Conservation (phyloP, 2,888 invertebrate genomes). For the Ectemnius cavifrons region DNA sequence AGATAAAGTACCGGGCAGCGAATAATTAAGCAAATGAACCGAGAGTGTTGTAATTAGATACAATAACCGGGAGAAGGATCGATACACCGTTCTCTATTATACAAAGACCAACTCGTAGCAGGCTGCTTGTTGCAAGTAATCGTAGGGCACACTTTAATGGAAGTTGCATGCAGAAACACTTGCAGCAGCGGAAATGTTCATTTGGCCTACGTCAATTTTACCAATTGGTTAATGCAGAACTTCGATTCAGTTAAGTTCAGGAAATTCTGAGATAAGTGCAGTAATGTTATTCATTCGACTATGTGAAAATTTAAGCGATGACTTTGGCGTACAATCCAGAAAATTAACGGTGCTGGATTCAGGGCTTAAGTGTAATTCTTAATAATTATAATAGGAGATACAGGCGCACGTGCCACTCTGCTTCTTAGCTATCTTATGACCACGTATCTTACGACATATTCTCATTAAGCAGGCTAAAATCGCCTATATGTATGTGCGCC, state of each 20-base stretch:
- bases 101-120: conserved; percentile 29
- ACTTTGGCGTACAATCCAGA: conserved; percentile 20
- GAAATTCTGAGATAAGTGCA: too few species aligned
- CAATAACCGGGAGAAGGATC: conserved; percentile 30
- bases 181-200: conserved; percentile 49
- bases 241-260: too few species aligned
- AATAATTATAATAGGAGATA: background rate
- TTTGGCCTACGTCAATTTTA: conserved; percentile 22
- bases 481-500: background rate
- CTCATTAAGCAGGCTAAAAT: background rate
- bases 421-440: background rate
- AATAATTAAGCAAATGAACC: conserved; percentile 59
- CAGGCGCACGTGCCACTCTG: background rate
- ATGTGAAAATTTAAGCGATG: too few species aligned
- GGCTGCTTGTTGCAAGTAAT: conserved; percentile 44
- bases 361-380: conserved; percentile 22
- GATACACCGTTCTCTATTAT: conserved; percentile 29
- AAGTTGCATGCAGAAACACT: conserved; percentile 5
- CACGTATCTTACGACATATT: background rate
- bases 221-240: conserved; percentile 34
- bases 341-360: conserved; percentile 15
- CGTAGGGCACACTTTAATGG: conserved; percentile 42
- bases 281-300: too few species aligned
- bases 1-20: conserved; percentile 25
- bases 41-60: conserved; percentile 51